Conservation (phyloP, 1,140 invertebrate species). For the Scylla paramamosain region DNA sequence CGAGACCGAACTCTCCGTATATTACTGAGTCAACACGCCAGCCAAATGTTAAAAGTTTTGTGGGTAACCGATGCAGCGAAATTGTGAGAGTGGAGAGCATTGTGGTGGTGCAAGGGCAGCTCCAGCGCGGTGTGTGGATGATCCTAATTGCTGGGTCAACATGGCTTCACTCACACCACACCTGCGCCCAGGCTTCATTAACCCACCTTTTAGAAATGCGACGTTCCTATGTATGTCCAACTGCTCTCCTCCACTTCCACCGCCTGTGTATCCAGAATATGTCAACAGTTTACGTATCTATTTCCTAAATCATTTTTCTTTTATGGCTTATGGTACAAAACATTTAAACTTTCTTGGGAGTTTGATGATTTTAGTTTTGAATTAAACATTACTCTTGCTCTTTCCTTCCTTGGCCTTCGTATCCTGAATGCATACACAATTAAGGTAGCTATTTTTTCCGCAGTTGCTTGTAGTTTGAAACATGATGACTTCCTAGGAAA, state of each 20-base stretch:
- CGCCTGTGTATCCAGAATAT: neutral
- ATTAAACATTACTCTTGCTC: too few species aligned
- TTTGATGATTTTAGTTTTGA: too few species aligned
- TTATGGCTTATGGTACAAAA: too few species aligned
- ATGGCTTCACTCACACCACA: neutral
- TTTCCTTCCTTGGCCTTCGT: too few species aligned
- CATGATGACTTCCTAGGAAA: too few species aligned
- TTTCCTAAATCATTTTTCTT: too few species aligned
- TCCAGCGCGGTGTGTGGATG: slow-evolving; percentile 38
- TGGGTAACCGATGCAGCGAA: neutral
- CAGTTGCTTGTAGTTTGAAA: neutral
- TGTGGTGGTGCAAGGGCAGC: slow-evolving; percentile 52
- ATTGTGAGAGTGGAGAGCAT: neutral
- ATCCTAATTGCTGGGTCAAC: slow-evolving; percentile 71
- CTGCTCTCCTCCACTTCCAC: neutral
- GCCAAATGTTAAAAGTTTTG: neutral
- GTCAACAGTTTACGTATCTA: too few species aligned
- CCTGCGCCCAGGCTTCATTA: neutral
- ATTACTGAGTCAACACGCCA: neutral
- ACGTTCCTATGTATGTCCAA: neutral
- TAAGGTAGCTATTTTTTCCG: neutral
- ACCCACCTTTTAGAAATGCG: neutral
- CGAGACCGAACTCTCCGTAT: neutral
- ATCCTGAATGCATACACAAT: too few species aligned
- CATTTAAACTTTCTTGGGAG: too few species aligned